A percentile compares a stretch with the other conserved stretches of the same genome.
Conservation (phyloP, 2,797 vertebrate genomes). For the Melanogrammus aeglefinus region DNA sequence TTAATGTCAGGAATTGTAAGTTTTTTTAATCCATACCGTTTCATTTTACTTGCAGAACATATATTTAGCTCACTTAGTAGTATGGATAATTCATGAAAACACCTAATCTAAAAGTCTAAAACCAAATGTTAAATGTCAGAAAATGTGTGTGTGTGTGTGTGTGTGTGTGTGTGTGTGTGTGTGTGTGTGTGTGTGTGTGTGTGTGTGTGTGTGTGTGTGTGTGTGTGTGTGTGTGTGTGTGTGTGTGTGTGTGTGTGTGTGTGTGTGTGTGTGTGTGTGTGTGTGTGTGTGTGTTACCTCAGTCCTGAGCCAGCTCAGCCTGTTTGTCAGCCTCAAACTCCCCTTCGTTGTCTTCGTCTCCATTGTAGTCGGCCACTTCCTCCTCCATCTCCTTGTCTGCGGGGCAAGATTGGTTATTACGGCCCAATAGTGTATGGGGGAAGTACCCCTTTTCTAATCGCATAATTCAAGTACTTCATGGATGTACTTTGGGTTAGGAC, state of each 20-base stretch:
- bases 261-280: constrained; percentile 4
- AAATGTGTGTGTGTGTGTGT: background rate
- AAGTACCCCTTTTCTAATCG: too few species aligned
- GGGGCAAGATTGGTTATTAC: background rate
- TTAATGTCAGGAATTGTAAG: background rate
- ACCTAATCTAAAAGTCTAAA: background rate
- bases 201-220: too few species aligned
- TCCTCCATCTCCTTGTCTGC: constrained; percentile 70
- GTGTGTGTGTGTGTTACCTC: constrained; percentile 49
- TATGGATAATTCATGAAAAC: background rate
- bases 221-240: too few species aligned
- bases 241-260: background rate
- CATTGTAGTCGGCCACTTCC: constrained; percentile 78
- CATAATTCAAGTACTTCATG: too few species aligned
- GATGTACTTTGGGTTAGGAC: too few species aligned
- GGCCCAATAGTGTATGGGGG: too few species aligned
- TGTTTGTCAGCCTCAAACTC: constrained; percentile 92
- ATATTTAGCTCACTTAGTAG: background rate
- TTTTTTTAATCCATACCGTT: background rate
- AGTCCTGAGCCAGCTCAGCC: constrained; percentile 77
- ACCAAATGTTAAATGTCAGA: background rate
- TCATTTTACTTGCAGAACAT: background rate
- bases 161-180: constrained; percentile 10
- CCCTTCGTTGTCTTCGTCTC: constrained; percentile 87
- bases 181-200: too few species aligned